Evolutionary conservation across 2,113 vertebrate genomes (phyloP).

Genomic region (Vombatus ursinus): DNA sequence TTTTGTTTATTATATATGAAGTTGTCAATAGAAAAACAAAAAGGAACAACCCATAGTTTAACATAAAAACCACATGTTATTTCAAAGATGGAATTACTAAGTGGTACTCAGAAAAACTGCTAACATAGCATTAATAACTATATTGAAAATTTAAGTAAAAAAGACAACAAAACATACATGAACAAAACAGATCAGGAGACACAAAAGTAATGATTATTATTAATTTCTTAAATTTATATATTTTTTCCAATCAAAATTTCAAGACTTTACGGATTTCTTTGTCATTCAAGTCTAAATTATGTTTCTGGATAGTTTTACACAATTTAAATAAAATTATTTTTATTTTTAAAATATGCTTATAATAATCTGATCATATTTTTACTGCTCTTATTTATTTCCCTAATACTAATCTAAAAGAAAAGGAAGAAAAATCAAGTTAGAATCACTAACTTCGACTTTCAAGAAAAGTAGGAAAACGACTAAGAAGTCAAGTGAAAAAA

Average conservation of each 20-base stretch:
- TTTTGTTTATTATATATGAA: too few species aligned
- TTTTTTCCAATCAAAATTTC: not conserved
- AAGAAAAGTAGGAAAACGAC: constrained; percentile 26
- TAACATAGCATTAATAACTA: too few species aligned
- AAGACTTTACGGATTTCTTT: too few species aligned
- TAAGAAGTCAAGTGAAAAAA: not conserved
- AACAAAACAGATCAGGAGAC: not conserved
- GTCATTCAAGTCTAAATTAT: too few species aligned
- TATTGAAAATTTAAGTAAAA: too few species aligned
- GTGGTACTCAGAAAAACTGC: too few species aligned
- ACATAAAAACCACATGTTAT: too few species aligned
- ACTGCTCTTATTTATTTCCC: not conserved
- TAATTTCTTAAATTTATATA: not conserved
- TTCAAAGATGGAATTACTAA: too few species aligned
- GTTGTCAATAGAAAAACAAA: too few species aligned
- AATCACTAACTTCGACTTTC: not conserved
- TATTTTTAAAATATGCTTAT: not conserved
- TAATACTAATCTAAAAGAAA: not conserved
- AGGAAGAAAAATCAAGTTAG: not conserved
- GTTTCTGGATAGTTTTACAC: not conserved
- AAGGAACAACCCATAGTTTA: too few species aligned
- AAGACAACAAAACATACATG: too few species aligned
- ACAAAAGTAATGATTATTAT: not conserved
- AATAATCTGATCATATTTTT: not conserved
- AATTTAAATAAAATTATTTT: not conserved